phyloP scores from a whole-genome alignment of 64 coral and sea anemone species.

The Actinia equina region DNA sequence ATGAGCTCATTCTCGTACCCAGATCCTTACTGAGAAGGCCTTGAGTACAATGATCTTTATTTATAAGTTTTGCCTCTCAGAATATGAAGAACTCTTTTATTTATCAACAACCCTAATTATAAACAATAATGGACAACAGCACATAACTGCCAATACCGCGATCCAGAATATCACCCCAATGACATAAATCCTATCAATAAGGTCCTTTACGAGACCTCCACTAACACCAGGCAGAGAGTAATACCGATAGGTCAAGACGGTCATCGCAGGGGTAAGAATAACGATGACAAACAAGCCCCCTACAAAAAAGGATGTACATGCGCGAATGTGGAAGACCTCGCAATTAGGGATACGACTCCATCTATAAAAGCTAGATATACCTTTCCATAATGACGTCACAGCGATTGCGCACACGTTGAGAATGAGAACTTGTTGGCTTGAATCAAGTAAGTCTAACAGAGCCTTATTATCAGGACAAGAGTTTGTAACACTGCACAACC shows the following conservation, averaged over 20 bases:
- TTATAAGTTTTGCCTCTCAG: too few species aligned
- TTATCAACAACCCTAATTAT: conserved; percentile 58
- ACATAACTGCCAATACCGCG: conserved; percentile 51
- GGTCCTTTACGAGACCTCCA: conserved; percentile 54
- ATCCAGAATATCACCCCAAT: conserved; percentile 90
- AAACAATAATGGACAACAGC: conserved; percentile 82
- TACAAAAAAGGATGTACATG: conserved; percentile 75
- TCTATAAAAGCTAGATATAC: conserved; percentile 84
- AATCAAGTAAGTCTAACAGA: conserved; percentile 42
- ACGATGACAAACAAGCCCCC: conserved; percentile 58
- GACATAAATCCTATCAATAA: conserved; percentile 69
- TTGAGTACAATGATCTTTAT: too few species aligned
- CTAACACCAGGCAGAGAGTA: conserved; percentile 42
- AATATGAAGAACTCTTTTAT: not conserved
- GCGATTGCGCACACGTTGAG: conserved; percentile 73
- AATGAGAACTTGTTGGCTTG: conserved; percentile 43
- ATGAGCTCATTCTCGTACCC: not conserved
- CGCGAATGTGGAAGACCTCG: conserved; percentile 74
- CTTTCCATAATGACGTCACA: conserved; percentile 87
- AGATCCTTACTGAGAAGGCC: too few species aligned
- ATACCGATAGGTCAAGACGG: conserved; percentile 70
- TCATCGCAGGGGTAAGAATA: conserved; percentile 80
- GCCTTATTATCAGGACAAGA: conserved; percentile 39
- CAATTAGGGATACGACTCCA: conserved; percentile 77
- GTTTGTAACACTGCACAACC: conserved; percentile 70